Evolutionary conservation across 2,113 vertebrate species (phyloP), one percentile per base, ranked within the genome.

Genomic region (Antigone vipio): DNA sequence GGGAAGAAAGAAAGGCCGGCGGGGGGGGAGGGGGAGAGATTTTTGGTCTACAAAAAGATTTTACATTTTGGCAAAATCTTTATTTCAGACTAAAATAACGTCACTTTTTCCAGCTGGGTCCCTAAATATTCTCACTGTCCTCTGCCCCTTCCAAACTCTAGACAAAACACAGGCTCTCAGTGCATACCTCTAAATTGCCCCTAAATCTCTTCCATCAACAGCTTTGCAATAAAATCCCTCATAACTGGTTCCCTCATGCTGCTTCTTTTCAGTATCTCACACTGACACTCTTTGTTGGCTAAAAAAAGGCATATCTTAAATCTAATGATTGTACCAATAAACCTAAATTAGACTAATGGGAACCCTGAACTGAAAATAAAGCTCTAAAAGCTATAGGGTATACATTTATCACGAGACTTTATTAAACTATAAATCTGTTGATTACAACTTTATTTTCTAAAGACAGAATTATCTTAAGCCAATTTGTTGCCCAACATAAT

Each of bases 381-480:
- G 32, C 69, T 91, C 53, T 68, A 82, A 87, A 95, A 85, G 67
- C 91, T 95, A 92, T 62, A 58, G 62, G 69, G 22, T 78, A 87
- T 79, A 87, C 30, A 85, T 59, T 81, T n/a, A 87, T 87, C 52
- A 88, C 13, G 30, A 94, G 86, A 85, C 44, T 84, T 93, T 64
- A 96, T 89, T 93, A 93, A 92, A 88, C 49, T 72, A 71, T 78
- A 91, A 94, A 94, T 85, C 69, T 74, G 40, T 67, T 94, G 85
- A 97, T 94, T 95, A 95, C 44, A 84, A 76, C 59, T 72, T 91
- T 87, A 42, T 74, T 95, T 95, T 92, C 64, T 90, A 86, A 91
- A 87, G 90, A 72, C 32, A 85, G 63, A 95, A 86, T 91, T 96
- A 95, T 86, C 83, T 85, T 95, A 96, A 96, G 91, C 76, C 77